Evolutionary conservation across 2,113 vertebrate genomes (phyloP), one percentile per base, ranked within the genome.

Genomic region (Hiodon tergisus): DNA sequence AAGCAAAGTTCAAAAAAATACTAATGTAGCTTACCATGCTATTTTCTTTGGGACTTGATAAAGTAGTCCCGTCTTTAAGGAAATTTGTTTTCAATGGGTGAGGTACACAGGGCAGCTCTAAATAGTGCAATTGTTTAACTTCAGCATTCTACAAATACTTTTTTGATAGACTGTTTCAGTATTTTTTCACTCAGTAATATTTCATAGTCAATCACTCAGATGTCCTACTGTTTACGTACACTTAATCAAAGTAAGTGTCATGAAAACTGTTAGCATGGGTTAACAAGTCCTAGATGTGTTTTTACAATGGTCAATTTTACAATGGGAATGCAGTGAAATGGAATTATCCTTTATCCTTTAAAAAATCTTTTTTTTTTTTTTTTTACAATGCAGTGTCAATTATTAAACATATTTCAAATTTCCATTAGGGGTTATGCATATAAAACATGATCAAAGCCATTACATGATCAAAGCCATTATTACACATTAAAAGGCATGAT

Each of bases 1-100:
- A 83, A 74, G 73, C 82, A 72, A 16, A 13, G 81, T 84, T 85
- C 58, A 74, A 76, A 59, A 73, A 52, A 80, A 80, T 73, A 71
- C 79, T 85, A 79, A 71, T 67, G 68, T 60, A 80, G 79, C 77
- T 82, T 72, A 84, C 75, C 76, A 67, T 63, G 17, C 46, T 69
- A 51, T 69, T 81, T 78, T 73, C 70, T 77, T n/a, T 69, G 67
- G 76, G 71, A 69, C 67, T 55, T 59, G 73, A 71, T 76, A 76
- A 83, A 70, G 79, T 73, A 76, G 73, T 67, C 77, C 65, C 67
- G 59, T 62, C 61, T 77, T 73, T 14, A 51, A 50, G 48, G 46
- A 69, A 68, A 70, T 78, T 72, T 59, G 66, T 78, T 59, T 59
- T 59, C 58, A 59, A 59, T 11, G 9, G 3, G 58, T 1, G 58